These are phyloP conservation scores for Tetraneura akinire DNA, from an alignment of 1,140 invertebrate species.

Conservation along the genomic window DNA sequence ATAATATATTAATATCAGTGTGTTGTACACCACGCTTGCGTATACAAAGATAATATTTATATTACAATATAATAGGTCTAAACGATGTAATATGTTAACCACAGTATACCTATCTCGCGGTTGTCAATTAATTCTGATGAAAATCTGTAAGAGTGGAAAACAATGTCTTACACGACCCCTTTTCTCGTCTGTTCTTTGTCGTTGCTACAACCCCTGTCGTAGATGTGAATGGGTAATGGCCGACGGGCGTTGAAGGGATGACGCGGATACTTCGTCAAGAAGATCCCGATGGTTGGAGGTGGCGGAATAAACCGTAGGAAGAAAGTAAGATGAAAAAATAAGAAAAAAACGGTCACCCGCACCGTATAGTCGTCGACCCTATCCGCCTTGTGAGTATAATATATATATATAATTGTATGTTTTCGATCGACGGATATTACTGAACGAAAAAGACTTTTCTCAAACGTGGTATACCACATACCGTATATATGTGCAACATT, in stretches of 20 bases:
- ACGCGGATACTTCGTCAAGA: slow-evolving; percentile 2
- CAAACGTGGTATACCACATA: background rate
- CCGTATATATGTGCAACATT: background rate
- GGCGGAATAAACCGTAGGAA: background rate
- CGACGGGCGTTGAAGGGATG: too few species aligned
- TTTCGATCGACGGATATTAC: slow-evolving; percentile 34
- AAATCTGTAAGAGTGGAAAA: slow-evolving; percentile 50
- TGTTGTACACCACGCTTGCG: background rate
- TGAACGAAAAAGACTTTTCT: slow-evolving; percentile 19
- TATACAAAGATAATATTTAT: background rate
- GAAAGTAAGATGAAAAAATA: background rate
- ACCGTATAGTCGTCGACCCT: background rate
- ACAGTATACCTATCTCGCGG: background rate
- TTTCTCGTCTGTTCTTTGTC: background rate
- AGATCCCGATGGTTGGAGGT: background rate
- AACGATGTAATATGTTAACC: slow-evolving; percentile 25
- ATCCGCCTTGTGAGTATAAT: background rate
- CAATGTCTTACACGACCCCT: slow-evolving; percentile 12
- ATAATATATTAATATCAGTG: too few species aligned
- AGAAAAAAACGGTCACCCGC: slow-evolving; percentile 28
- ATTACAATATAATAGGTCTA: background rate
- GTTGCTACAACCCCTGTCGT: background rate
- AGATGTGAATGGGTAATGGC: background rate
- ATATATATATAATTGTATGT: background rate
- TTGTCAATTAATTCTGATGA: slow-evolving; percentile 43